Conservation (phyloP, 2,113 vertebrate genomes). For the Corydoras sp. region DNA sequence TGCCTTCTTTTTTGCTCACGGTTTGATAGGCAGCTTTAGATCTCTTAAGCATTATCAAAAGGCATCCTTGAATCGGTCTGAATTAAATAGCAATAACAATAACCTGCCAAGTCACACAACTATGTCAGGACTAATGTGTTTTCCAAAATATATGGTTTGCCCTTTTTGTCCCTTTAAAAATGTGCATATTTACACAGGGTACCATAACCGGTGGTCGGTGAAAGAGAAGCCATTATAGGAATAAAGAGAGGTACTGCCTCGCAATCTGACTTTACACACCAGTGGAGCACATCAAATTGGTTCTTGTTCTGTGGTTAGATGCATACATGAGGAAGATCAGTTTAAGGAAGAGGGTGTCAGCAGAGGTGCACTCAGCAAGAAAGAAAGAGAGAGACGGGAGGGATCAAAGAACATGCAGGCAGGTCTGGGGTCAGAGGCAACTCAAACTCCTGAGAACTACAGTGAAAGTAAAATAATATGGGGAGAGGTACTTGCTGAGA, state of each 20-base stretch:
- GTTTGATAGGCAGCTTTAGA: conserved; percentile 34
- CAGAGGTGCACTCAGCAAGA: conserved; percentile 10
- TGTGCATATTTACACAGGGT: conserved; percentile 33
- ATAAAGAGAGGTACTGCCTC: conserved; percentile 29
- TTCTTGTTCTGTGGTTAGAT: conserved; percentile 23
- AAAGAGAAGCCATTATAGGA: conserved; percentile 31
- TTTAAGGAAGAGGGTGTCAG: conserved; percentile 29
- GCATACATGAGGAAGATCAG: conserved; percentile 15
- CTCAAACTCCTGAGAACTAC: conserved; percentile 8
- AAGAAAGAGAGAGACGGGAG: not conserved
- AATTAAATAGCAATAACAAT: conserved; percentile 38
- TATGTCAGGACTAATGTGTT: conserved; percentile 35
- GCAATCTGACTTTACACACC: conserved; percentile 32
- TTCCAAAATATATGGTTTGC: conserved; percentile 18
- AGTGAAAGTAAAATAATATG: conserved; percentile 7
- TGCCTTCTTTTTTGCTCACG: conserved; percentile 27
- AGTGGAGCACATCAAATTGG: conserved; percentile 37
- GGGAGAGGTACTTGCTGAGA: too few relatives aligned
- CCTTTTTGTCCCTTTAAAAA: conserved; percentile 23
- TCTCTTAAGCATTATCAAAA: conserved; percentile 33
- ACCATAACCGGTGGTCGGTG: conserved; percentile 25
- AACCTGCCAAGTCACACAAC: conserved; percentile 26
- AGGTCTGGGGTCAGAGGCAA: not conserved
- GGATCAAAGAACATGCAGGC: not conserved
- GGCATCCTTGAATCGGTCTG: conserved; percentile 19